Conservation (phyloP, 53 echinoderm and acorn worm genomes). For the Luidia sarsii region DNA sequence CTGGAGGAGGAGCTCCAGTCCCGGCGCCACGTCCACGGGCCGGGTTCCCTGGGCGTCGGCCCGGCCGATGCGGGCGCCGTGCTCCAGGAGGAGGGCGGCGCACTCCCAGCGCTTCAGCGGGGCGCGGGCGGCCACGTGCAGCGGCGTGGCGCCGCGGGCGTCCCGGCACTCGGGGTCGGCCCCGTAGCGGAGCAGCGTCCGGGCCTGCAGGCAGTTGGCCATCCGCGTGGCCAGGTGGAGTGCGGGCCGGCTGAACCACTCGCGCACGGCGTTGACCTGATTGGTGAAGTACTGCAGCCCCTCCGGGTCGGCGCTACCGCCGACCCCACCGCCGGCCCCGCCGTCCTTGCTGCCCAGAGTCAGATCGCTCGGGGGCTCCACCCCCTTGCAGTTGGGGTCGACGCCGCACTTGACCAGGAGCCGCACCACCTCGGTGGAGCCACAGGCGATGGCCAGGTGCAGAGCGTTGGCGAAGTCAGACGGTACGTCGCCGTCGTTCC, state of each 20-base stretch:
- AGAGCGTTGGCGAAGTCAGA: constrained; percentile 71
- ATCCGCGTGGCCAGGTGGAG: constrained; percentile 78
- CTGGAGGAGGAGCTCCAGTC: constrained; percentile 72
- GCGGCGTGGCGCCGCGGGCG: constrained; percentile 53
- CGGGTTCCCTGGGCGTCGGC: constrained; percentile 61
- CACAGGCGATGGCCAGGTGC: constrained; percentile 78
- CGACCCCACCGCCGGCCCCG: constrained; percentile 26
- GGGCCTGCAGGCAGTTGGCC: constrained; percentile 70
- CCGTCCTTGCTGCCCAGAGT: constrained; percentile 4
- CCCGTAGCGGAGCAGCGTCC: constrained; percentile 77
- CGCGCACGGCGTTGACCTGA: constrained; percentile 43
- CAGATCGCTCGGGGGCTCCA: constrained; percentile 5
- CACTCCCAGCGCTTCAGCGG: constrained; percentile 79
- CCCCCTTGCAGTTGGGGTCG: constrained; percentile 66
- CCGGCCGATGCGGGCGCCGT: constrained; percentile 66
- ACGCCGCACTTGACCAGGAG: constrained; percentile 78
- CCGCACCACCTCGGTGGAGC: constrained; percentile 83
- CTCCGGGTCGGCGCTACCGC: constrained; percentile 29
- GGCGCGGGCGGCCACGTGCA: constrained; percentile 74
- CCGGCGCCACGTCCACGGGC: constrained; percentile 73
- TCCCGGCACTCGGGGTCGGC: constrained; percentile 70
- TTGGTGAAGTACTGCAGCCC: constrained; percentile 47
- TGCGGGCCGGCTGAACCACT: constrained; percentile 68
- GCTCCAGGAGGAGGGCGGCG: constrained; percentile 69
- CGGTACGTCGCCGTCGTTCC: constrained; percentile 36